Evolutionary conservation across 2,797 vertebrate species (phyloP).

Genomic region (Dallia pectoralis): DNA sequence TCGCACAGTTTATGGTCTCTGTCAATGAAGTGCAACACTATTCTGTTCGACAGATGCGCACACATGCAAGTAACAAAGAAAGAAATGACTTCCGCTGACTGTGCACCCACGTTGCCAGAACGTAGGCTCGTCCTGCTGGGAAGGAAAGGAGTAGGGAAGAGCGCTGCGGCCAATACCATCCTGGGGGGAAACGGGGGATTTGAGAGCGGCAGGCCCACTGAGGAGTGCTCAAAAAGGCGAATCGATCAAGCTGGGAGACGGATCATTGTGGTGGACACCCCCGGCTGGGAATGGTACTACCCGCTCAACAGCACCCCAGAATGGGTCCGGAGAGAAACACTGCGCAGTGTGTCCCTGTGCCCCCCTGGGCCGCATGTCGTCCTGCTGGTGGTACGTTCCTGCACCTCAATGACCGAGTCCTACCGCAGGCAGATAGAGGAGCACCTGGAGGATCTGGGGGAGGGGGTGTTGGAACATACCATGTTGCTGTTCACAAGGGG

Average conservation of each 20-base stretch:
- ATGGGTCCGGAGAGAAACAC: conserved; percentile 73
- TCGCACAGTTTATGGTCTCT: conserved; percentile 48
- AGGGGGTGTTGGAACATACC: conserved; percentile 63
- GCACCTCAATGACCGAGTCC: conserved; percentile 61
- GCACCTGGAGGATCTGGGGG: conserved; percentile 68
- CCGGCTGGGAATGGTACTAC: conserved; percentile 80
- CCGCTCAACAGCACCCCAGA: conserved; percentile 70
- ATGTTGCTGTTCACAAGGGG: conserved; percentile 74
- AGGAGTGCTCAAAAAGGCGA: conserved; percentile 69
- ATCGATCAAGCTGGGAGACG: conserved; percentile 58
- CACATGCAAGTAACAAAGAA: conserved; percentile 42
- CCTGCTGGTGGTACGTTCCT: conserved; percentile 68
- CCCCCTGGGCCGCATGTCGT: conserved; percentile 72
- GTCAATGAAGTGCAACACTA: conserved; percentile 57
- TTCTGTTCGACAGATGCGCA: conserved; percentile 54
- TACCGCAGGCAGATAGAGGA: conserved; percentile 67
- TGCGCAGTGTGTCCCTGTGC: conserved; percentile 67
- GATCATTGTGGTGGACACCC: conserved; percentile 73
- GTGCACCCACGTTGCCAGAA: conserved; percentile 45
- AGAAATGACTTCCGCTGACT: background rate
- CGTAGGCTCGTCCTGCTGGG: conserved; percentile 73
- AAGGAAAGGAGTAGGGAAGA: conserved; percentile 72
- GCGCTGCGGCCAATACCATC: conserved; percentile 69
- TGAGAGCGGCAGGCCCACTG: conserved; percentile 69
- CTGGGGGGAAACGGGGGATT: conserved; percentile 58